Percentiles rank a stretch among this genome's conserved stretches.
Conservation (phyloP, 2,113 vertebrate species). For the Boulengerochromis microlepis region DNA sequence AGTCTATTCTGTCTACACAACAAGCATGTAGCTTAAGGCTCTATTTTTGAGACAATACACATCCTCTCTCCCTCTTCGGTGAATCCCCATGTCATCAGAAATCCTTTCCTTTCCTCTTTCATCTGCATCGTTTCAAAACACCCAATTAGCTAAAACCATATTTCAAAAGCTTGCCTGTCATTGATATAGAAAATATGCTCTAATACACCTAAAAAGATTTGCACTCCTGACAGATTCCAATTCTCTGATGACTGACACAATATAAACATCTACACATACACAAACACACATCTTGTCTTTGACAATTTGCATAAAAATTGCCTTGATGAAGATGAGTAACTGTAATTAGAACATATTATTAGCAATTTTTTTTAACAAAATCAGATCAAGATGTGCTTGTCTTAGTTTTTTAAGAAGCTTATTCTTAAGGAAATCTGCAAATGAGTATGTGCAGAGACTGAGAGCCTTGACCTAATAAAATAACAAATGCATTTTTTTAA, state of each 20-base stretch:
- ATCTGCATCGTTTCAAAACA: constrained; percentile 25
- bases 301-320: constrained; percentile 3
- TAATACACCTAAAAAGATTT: neutral
- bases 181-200: neutral
- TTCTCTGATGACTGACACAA: neutral
- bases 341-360: constrained; percentile 29
- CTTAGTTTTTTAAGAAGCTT: constrained; percentile 21
- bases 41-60: constrained; percentile 47
- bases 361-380: constrained; percentile 5
- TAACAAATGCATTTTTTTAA: neutral
- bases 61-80: neutral
- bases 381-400: constrained; percentile 39
- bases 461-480: neutral
- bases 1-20: constrained; percentile 44
- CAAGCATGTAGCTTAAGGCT: constrained; percentile 39
- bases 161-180: constrained; percentile 4
- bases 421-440: neutral
- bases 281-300: neutral
- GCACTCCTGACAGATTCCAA: neutral
- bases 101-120: constrained; percentile 23
- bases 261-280: neutral
- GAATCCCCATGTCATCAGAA: constrained; percentile 42
- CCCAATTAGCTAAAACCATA: constrained; percentile 41
- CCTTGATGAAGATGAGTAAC: constrained; percentile 19
- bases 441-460: neutral